These are phyloP conservation scores for Nomada lathburiana DNA, from an alignment of 2,888 invertebrate species.

Conservation along the genomic window DNA sequence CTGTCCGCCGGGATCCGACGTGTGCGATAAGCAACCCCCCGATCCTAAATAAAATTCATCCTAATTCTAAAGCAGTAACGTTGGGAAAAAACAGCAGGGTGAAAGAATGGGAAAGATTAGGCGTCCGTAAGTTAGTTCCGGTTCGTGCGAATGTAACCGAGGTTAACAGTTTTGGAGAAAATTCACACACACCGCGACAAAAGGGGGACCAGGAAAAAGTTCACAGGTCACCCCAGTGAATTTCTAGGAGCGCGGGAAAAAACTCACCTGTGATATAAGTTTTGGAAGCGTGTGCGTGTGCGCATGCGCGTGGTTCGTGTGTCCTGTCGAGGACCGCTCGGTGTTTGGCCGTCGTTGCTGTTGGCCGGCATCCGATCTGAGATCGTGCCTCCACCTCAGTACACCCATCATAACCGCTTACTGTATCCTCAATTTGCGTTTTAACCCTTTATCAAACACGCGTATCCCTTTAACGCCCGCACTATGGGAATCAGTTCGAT, in stretches of 20 bases:
- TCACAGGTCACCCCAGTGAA: neutral
- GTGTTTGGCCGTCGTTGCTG: conserved; percentile 69
- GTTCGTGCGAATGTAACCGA: neutral
- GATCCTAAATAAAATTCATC: neutral
- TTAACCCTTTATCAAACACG: conserved; percentile 14
- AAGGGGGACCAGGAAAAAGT: neutral
- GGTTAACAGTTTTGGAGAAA: neutral
- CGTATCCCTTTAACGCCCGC: conserved; percentile 35
- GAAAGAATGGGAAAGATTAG: neutral
- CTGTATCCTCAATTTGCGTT: conserved; percentile 16
- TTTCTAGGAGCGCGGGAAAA: conserved; percentile 12
- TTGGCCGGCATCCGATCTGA: conserved; percentile 83
- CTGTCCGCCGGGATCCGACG: neutral
- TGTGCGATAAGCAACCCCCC: conserved; percentile 11
- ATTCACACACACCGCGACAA: neutral
- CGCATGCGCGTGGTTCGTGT: conserved; percentile 70
- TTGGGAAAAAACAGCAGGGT: no score
- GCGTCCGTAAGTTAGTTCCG: neutral
- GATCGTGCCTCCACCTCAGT: conserved; percentile 84
- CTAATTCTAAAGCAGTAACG: neutral
- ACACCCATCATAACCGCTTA: conserved; percentile 83
- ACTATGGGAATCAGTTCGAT: conserved; percentile 53
- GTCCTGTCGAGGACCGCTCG: conserved; percentile 70
- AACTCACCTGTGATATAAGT: conserved; percentile 81
- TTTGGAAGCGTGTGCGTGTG: conserved; percentile 81